phyloP scores from a whole-genome alignment of 2,797 vertebrate genomes.

The Sarcoramphus papa region DNA sequence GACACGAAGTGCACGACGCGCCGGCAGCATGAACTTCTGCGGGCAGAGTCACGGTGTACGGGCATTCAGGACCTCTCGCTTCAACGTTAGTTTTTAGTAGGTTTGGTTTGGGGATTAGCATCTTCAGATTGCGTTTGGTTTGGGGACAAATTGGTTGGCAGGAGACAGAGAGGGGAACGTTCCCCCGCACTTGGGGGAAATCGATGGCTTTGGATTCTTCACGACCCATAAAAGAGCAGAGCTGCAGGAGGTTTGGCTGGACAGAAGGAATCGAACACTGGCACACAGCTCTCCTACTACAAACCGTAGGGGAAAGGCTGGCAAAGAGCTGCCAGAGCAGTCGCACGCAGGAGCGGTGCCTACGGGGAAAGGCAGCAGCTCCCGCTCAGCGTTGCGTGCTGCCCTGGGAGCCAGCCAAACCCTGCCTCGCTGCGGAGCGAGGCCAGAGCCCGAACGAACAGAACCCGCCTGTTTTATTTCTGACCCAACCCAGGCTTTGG shows the following conservation, averaged over 20 bases:
- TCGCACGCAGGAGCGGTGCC: fast-evolving
- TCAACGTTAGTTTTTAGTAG: fast-evolving
- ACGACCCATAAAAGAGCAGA: fast-evolving
- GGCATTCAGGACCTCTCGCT: background rate
- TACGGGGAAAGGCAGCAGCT: background rate
- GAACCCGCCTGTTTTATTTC: background rate
- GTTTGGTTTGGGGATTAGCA: background rate
- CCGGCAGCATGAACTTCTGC: background rate
- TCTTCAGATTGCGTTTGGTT: fast-evolving
- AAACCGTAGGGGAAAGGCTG: too few relatives aligned
- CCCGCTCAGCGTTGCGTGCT: fast-evolving
- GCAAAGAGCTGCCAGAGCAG: background rate
- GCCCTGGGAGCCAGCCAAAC: background rate
- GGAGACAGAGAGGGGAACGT: background rate
- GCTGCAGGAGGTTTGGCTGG: background rate
- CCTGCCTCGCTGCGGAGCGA: background rate
- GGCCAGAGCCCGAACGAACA: fast-evolving
- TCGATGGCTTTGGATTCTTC: fast-evolving
- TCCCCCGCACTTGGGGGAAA: fast-evolving
- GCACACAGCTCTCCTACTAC: too few relatives aligned
- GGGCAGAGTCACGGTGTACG: fast-evolving
- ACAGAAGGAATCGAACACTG: fast-evolving
- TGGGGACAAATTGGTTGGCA: background rate
- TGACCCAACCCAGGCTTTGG: background rate
- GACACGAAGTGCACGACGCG: fast-evolving